Evolutionary conservation across 2,797 vertebrate species (phyloP).

Genomic region (Odontamblyopus rebecca): DNA sequence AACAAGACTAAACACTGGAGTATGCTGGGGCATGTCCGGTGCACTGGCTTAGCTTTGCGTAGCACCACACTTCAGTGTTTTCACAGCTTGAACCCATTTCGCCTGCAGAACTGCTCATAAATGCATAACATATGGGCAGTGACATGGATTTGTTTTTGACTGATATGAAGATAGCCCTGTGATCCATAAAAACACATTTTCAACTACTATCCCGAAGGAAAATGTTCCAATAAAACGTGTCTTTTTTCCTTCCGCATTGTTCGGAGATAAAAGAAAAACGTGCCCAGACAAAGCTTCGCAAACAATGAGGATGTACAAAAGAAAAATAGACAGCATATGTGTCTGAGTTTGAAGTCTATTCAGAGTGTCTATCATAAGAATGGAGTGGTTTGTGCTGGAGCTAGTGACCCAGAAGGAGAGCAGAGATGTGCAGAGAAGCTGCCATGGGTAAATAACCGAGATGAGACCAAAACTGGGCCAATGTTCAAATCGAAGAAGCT

Average conservation of each 20-base stretch:
- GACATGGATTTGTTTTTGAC: slow-evolving; percentile 48
- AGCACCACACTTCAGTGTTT: slow-evolving; percentile 49
- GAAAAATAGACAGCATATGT: slow-evolving; percentile 50
- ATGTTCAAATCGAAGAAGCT: too few species aligned
- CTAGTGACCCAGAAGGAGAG: slow-evolving; percentile 42
- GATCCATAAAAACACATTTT: slow-evolving; percentile 58
- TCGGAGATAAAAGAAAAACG: slow-evolving; percentile 62
- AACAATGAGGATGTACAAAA: slow-evolving; percentile 68
- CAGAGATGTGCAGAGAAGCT: not conserved
- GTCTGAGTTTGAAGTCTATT: slow-evolving; percentile 64
- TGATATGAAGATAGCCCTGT: slow-evolving; percentile 39
- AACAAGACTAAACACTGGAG: slow-evolving; percentile 46
- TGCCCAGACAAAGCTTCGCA: slow-evolving; percentile 56
- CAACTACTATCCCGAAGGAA: slow-evolving; percentile 36
- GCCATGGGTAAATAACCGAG: not conserved
- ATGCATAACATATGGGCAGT: slow-evolving; percentile 52
- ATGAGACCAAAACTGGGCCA: too few species aligned
- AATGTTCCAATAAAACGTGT: slow-evolving; percentile 38
- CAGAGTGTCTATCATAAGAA: slow-evolving; percentile 33
- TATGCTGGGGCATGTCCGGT: slow-evolving; percentile 38
- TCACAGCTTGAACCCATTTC: slow-evolving; percentile 56
- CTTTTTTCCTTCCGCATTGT: slow-evolving; percentile 65
- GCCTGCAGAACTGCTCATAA: slow-evolving; percentile 38
- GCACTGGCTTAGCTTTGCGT: slow-evolving; percentile 45
- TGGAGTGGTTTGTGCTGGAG: slow-evolving; percentile 47